These are phyloP conservation scores for Stegodyphus dumicola DNA, from an alignment of 1,140 invertebrate genomes.

Conservation along the genomic window DNA sequence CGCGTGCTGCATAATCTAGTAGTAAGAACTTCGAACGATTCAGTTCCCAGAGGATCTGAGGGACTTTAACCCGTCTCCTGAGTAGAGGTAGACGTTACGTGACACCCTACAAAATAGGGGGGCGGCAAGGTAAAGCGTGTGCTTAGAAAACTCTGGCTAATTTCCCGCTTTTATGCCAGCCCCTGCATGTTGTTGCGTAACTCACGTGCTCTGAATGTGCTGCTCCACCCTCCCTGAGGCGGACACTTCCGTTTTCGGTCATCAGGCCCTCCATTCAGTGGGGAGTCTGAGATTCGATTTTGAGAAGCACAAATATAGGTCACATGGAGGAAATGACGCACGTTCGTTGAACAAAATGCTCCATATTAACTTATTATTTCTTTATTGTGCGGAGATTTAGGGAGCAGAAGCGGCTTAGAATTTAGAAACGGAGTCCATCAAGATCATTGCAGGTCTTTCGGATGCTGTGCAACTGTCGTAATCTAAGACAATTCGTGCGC, in stretches of 20 bases:
- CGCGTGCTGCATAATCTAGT: background rate
- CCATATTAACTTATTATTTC: slow-evolving; percentile 12
- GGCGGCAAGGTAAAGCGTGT: background rate
- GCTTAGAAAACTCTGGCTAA: slow-evolving; percentile 10
- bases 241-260: slow-evolving; percentile 18
- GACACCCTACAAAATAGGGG: background rate
- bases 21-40: background rate
- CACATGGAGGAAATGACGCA: slow-evolving; percentile 27
- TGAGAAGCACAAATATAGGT: slow-evolving; percentile 23
- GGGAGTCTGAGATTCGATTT: background rate
- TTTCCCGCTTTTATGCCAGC: slow-evolving; percentile 10
- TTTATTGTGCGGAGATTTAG: background rate
- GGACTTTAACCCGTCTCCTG: slow-evolving; percentile 2
- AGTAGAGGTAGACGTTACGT: slow-evolving; percentile 8
- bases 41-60: background rate
- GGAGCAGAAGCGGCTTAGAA: too few relatives aligned
- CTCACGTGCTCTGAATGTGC: slow-evolving; percentile 9
- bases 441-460: too few relatives aligned
- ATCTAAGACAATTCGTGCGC: too few relatives aligned
- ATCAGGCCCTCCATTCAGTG: slow-evolving; percentile 9
- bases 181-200: slow-evolving; percentile 4
- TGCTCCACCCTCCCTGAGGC: slow-evolving; percentile 24
- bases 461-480: too few relatives aligned
- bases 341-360: background rate
- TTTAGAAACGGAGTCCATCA: too few relatives aligned